These are phyloP conservation scores for Dynastes maya DNA, from an alignment of 2,888 invertebrate genomes.

Conservation along the genomic window DNA sequence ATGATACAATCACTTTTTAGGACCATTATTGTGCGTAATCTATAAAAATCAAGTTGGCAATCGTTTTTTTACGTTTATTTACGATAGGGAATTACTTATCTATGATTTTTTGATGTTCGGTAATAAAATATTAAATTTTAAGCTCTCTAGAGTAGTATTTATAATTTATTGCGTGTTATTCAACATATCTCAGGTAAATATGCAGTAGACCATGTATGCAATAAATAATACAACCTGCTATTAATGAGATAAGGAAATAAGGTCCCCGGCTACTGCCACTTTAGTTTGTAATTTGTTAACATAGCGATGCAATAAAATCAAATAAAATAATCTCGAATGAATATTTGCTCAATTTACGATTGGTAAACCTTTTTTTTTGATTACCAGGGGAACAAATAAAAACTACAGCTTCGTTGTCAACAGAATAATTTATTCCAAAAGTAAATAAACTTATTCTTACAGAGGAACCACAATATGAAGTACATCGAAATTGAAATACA, in stretches of 20 bases:
- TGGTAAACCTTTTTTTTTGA: constrained; percentile 5
- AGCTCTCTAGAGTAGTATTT: background rate
- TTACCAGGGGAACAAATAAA: constrained; percentile 12
- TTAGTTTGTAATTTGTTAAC: no score
- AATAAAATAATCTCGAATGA: constrained; percentile 3
- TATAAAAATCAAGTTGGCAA: no score
- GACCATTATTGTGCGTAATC: no score
- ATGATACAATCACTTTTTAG: no score
- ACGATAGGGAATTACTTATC: no score
- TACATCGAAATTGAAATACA: constrained; percentile 53
- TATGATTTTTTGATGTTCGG: no score
- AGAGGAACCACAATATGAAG: constrained; percentile 28
- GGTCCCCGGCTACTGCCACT: background rate
- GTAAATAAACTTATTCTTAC: constrained; percentile 41
- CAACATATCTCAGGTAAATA: background rate
- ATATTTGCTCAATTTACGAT: constrained; percentile 11
- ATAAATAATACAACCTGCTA: constrained; percentile 2
- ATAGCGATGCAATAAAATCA: background rate
- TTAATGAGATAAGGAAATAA: no score
- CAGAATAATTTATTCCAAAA: constrained; percentile 48
- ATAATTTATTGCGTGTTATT: background rate
- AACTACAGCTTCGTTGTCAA: background rate
- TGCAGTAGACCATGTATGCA: background rate
- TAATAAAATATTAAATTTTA: no score
- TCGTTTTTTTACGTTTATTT: no score